Evolutionary conservation across 1,140 invertebrate species (phyloP).

Genomic region (Tachypleus tridentatus): DNA sequence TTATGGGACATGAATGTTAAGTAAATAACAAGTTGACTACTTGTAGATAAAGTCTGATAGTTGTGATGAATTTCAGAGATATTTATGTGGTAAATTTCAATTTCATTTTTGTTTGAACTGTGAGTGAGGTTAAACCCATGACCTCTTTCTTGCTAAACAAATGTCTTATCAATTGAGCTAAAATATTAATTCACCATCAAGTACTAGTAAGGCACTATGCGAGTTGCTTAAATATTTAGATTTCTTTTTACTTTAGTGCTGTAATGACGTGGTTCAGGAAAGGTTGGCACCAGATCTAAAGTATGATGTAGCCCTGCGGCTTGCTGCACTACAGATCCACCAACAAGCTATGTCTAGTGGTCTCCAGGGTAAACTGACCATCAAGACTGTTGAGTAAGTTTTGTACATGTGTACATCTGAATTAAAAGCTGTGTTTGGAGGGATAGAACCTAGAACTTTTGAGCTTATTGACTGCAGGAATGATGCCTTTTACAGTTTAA

Average conservation of each 20-base stretch:
- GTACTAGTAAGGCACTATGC: neutral
- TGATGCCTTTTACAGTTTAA: neutral
- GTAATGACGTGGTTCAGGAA: slow-evolving; percentile 84
- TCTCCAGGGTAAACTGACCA: slow-evolving; percentile 49
- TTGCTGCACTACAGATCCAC: slow-evolving; percentile 80
- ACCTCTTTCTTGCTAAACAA: no score
- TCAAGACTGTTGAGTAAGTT: slow-evolving; percentile 78
- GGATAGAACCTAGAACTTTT: slow-evolving; percentile 5
- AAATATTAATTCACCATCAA: neutral
- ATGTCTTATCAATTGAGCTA: no score
- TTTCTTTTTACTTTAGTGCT: slow-evolving; percentile 50
- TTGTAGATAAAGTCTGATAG: no score
- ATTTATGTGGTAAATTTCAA: no score
- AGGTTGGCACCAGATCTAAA: slow-evolving; percentile 78
- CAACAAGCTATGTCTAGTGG: slow-evolving; percentile 50
- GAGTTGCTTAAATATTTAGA: neutral
- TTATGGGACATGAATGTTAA: no score
- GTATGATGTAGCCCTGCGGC: slow-evolving; percentile 65
- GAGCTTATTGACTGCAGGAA: neutral
- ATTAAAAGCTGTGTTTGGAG: slow-evolving; percentile 4
- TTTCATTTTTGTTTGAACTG: no score
- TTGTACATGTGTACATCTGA: slow-evolving; percentile 3
- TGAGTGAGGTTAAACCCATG: no score
- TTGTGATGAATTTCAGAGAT: no score
- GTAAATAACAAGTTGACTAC: no score